phyloP scores from a whole-genome alignment of 2,797 vertebrate genomes.

The Carcharodon carcharias region DNA sequence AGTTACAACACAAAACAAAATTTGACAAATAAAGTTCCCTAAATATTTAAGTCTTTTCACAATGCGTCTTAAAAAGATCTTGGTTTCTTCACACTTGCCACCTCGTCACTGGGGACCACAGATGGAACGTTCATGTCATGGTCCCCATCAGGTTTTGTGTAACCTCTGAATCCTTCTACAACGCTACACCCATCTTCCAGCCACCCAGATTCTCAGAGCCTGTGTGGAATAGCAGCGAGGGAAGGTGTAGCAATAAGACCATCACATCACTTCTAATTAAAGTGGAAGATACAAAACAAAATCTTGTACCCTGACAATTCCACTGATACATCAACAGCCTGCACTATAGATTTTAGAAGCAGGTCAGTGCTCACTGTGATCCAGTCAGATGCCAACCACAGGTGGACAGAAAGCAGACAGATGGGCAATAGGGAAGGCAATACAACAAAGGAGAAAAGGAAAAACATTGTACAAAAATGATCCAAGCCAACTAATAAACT shows the following conservation, averaged over 20 bases:
- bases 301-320: background rate
- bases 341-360: background rate
- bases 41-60: background rate
- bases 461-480: background rate
- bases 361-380: background rate
- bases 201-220: background rate
- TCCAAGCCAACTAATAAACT: background rate
- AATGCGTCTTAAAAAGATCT: background rate
- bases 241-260: background rate
- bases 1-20: conserved; percentile 24
- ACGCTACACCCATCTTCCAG: background rate
- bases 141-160: background rate
- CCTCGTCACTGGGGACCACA: background rate
- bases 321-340: background rate
- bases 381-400: background rate
- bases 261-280: background rate
- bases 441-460: background rate
- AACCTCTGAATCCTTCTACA: background rate
- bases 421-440: too few species aligned
- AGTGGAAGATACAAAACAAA: background rate
- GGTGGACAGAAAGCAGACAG: background rate
- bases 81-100: background rate
- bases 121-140: background rate
- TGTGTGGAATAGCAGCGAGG: background rate
- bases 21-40: background rate